Conservation (phyloP, 2,888 invertebrate genomes). For the Zelleria hepariella region DNA sequence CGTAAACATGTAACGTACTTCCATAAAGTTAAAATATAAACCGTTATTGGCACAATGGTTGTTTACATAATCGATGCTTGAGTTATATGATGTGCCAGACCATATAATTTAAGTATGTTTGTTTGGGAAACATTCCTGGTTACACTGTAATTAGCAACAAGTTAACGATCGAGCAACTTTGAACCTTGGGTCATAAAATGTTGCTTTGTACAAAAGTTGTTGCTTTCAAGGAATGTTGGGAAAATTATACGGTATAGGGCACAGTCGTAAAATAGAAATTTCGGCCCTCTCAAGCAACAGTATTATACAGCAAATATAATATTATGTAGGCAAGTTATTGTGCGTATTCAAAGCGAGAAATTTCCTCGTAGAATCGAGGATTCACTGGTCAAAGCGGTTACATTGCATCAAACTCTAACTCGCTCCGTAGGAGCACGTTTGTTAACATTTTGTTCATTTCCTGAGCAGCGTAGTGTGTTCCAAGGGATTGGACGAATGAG, state of each 20-base stretch:
- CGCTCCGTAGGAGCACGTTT: too few species aligned
- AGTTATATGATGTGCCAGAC: neutral
- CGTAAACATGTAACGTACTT: neutral
- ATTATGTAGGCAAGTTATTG: neutral
- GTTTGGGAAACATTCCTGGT: neutral
- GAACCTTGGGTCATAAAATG: neutral
- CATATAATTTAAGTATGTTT: neutral
- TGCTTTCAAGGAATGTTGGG: neutral
- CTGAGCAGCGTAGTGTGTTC: too few species aligned
- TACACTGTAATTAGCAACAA: neutral
- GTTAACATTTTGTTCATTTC: neutral
- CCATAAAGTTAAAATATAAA: neutral
- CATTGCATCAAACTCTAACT: too few species aligned
- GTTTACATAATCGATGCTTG: neutral
- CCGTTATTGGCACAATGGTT: neutral
- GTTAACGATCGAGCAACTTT: neutral
- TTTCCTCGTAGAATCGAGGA: neutral
- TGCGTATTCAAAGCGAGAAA: neutral
- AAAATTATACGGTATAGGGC: neutral
- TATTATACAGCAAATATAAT: neutral
- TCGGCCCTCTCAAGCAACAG: neutral
- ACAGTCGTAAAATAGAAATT: neutral
- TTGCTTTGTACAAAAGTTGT: neutral
- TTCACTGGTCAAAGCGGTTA: neutral
- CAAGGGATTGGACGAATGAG: neutral